phyloP scores from a whole-genome alignment of 2,113 vertebrate genomes.

The Saguinus midas region DNA sequence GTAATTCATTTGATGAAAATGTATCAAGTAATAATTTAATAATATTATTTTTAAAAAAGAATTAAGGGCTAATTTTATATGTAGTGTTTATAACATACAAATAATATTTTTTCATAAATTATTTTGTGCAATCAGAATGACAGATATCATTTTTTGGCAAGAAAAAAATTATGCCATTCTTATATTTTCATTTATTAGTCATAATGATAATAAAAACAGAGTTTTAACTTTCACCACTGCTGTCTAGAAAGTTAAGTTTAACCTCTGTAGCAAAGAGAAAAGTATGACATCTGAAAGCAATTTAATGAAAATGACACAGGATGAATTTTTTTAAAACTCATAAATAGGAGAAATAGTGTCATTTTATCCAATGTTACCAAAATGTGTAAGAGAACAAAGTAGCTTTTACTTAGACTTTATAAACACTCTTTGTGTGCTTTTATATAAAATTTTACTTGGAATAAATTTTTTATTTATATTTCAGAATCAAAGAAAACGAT shows the following conservation, averaged over 20 bases:
- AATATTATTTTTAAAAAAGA: background rate
- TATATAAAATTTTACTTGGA: background rate
- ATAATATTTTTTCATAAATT: background rate
- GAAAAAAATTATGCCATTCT: background rate
- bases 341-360: background rate
- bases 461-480: background rate
- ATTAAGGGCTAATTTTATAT: background rate
- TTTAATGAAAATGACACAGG: background rate
- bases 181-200: background rate
- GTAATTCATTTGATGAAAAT: background rate
- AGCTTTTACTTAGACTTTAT: background rate
- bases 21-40: background rate
- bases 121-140: background rate
- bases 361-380: conserved; percentile 18
- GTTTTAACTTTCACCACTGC: background rate
- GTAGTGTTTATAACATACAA: background rate
- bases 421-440: background rate
- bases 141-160: background rate
- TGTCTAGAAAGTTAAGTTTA: background rate
- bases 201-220: background rate
- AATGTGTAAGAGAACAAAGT: background rate
- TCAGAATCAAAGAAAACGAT: conserved; percentile 49
- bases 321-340: background rate
- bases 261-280: background rate
- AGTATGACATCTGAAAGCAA: background rate